Percentiles rank a stretch among this genome's conserved stretches.
Conservation (phyloP, 2,888 invertebrate species). For the Pandemis heparana region DNA sequence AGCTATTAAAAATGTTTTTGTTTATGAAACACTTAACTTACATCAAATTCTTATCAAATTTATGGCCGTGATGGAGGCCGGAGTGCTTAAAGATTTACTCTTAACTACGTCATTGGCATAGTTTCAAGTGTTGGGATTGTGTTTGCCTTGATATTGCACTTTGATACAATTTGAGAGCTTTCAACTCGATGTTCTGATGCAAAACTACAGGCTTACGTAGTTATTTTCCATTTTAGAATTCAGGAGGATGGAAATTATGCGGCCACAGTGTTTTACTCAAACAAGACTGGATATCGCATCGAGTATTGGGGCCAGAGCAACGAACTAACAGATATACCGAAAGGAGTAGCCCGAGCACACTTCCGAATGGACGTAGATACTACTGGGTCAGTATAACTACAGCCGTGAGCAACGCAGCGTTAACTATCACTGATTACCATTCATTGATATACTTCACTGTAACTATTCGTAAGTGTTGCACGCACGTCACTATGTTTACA, state of each 20-base stretch:
- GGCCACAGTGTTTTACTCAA: constrained; percentile 90
- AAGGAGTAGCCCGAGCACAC: constrained; percentile 90
- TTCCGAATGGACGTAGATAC: constrained; percentile 90
- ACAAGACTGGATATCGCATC: constrained; percentile 89
- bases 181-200: neutral
- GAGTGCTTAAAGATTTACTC: constrained; percentile 38
- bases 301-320: constrained; percentile 93
- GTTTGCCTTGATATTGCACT: constrained; percentile 45
- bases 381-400: constrained; percentile 86
- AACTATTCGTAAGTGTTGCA: constrained; percentile 4
- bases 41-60: constrained; percentile 46
- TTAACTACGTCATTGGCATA: constrained; percentile 45
- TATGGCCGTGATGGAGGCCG: constrained; percentile 43
- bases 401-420: constrained; percentile 10
- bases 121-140: constrained; percentile 43
- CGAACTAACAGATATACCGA: constrained; percentile 87
- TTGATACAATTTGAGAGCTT: constrained; percentile 2
- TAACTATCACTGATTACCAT: constrained; percentile 36
- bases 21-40: constrained; percentile 32
- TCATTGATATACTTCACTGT: constrained; percentile 24
- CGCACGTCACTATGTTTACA: constrained; percentile 29
- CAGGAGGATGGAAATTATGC: constrained; percentile 90
- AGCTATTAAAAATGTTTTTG: constrained; percentile 17
- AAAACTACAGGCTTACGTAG: neutral
- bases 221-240: constrained; percentile 69